These are phyloP conservation scores for Isurus oxyrinchus DNA, from an alignment of 2,113 vertebrate species.

Conservation along the genomic window DNA sequence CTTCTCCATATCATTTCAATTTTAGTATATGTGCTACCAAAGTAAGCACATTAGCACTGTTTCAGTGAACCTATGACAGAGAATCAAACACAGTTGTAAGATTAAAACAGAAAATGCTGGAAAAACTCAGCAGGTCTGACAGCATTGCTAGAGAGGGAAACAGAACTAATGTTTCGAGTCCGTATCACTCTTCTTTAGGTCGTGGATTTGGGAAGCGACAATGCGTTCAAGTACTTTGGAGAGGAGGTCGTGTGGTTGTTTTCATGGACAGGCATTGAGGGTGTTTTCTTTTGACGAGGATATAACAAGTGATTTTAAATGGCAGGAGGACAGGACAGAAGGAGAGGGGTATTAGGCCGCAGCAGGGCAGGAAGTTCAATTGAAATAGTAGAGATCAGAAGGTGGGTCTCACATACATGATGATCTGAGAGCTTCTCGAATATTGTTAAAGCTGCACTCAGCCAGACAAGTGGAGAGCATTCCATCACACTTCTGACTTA, in stretches of 20 bases:
- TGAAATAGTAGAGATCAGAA: too few relatives aligned
- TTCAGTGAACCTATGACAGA: background rate
- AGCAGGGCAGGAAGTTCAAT: background rate
- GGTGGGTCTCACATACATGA: too few relatives aligned
- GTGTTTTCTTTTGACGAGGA: background rate
- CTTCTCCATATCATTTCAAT: conserved; percentile 26
- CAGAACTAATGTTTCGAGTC: too few relatives aligned
- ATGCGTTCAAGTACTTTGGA: background rate
- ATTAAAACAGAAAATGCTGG: too few relatives aligned
- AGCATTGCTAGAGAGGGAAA: too few relatives aligned
- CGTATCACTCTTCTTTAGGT: too few relatives aligned
- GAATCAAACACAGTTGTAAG: background rate
- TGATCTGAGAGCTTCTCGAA: too few relatives aligned
- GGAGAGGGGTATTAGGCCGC: background rate
- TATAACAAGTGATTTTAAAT: background rate
- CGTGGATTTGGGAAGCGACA: background rate
- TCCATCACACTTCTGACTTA: too few relatives aligned
- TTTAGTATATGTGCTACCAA: conserved; percentile 20
- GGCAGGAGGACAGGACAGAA: background rate
- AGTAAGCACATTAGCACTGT: too few relatives aligned
- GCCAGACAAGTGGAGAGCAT: too few relatives aligned
- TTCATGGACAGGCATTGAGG: background rate
- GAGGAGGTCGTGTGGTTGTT: background rate
- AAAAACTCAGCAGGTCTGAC: too few relatives aligned
- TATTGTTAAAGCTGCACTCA: too few relatives aligned